phyloP scores from a whole-genome alignment of 1,140 invertebrate species.

The Lerema accius region DNA sequence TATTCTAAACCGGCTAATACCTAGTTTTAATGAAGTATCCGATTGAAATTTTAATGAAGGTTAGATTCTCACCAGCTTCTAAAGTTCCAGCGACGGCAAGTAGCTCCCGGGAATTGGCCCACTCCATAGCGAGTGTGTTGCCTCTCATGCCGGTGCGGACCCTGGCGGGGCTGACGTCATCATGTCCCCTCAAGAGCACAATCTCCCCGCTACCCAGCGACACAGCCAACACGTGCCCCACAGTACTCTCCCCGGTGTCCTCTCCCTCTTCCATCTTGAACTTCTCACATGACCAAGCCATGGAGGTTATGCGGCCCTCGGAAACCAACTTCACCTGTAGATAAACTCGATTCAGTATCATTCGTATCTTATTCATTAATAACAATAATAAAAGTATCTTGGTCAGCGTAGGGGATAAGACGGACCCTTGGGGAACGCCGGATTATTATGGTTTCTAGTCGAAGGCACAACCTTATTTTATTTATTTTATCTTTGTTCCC shows the following conservation, averaged over 20 bases:
- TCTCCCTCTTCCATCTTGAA: slow-evolving; percentile 99
- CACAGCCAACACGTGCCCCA: slow-evolving; percentile 91
- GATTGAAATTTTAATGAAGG: slow-evolving; percentile 5
- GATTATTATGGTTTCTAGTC: no score
- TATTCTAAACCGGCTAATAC: no score
- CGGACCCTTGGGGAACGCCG: no score
- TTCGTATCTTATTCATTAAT: no score
- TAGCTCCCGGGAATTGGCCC: slow-evolving; percentile 97
- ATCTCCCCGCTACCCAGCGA: slow-evolving; percentile 95
- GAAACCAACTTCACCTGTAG: slow-evolving; percentile 90
- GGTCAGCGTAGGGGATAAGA: no score
- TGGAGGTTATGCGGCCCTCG: slow-evolving; percentile 92
- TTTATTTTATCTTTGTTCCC: no score
- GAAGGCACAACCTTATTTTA: no score
- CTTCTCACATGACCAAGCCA: slow-evolving; percentile 98
- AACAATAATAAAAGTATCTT: no score
- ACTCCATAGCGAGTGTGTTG: slow-evolving; percentile 92
- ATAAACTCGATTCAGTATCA: background rate
- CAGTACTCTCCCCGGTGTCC: slow-evolving; percentile 73
- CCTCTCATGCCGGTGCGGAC: slow-evolving; percentile 92
- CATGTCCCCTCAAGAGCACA: slow-evolving; percentile 94
- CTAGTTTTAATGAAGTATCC: no score
- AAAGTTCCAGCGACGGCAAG: slow-evolving; percentile 94
- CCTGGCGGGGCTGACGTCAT: slow-evolving; percentile 94
- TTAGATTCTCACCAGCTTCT: slow-evolving; percentile 52